Base-by-base conservation (phyloP, 2,113 vertebrate species). In the Aythya baeri region DNA sequence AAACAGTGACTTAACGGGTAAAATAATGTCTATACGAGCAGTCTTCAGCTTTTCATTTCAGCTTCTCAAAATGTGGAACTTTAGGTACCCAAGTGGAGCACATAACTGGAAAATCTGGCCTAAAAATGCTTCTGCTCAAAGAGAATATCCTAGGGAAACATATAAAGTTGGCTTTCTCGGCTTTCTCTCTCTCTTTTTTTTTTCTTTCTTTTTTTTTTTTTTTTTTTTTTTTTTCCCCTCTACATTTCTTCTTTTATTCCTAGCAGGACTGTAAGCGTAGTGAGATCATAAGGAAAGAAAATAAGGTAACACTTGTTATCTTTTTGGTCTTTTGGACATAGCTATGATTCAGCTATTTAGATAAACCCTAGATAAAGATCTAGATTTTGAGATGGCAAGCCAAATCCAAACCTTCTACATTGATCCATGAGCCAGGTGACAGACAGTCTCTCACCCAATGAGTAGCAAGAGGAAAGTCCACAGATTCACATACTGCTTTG, bases 1-100 rank as follows among this genome's bases (percentile, higher is more conserved):
- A 98, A 97, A 94, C n/a, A 96, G 83, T 98, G 97, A 98, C 88
- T 96, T 98, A 96, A 96, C 1, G 75, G 94, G 88, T 91, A 93
- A 97, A 97, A 93, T 92, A 91, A 95, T 82, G 93, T 96, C 88
- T 96, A 96, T 91, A 97, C 13, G 85, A 96, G 86, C 66, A 94
- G 43, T 46, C 74, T 95, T 96, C 89, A 83, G 78, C 74, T 94
- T 97, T 96, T 96, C 93, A 91, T 88, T 96, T 93, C 85, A 89
- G 32, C 59, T 87, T 83, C 86, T 95, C 78, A 89, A 78, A 95
- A 91, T 89, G 85, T 92, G 93, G 90, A 96, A 90, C 86, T 75
- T 88, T 67, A 95, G 89, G 62, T 93, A 89, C 93, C 88, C 9
- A 80, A 93, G 66, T 71, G 58, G 68, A 96, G 75, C 34, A 84